These are phyloP conservation scores for Montipora sp. DNA, from an alignment of 64 coral and sea anemone genomes.

Conservation along the genomic window DNA sequence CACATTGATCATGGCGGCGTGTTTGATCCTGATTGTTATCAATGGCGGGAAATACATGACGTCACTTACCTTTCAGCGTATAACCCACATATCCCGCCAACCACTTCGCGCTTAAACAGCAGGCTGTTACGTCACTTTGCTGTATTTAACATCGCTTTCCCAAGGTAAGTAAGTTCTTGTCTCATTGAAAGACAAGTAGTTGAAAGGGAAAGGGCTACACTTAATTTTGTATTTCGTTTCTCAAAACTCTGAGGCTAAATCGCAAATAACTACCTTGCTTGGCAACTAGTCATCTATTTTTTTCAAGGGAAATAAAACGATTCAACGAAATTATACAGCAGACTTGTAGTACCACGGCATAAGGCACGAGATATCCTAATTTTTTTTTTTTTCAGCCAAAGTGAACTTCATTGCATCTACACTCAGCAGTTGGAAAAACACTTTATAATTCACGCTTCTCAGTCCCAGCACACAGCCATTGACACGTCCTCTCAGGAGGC, in stretches of 20 bases:
- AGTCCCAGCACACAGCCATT: constrained; percentile 59
- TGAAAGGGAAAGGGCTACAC: too few relatives aligned
- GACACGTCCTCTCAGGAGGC: constrained; percentile 73
- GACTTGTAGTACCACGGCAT: too few relatives aligned
- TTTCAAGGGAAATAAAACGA: too few relatives aligned
- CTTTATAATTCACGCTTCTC: constrained; percentile 69
- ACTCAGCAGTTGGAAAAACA: constrained; percentile 91
- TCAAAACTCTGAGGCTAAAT: too few relatives aligned
- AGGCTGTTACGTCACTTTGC: constrained; percentile 92
- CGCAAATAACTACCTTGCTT: too few relatives aligned
- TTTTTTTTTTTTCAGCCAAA: constrained; percentile 42
- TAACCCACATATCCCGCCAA: constrained; percentile 89
- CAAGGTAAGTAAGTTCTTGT: constrained; percentile 61
- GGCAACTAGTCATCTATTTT: too few relatives aligned
- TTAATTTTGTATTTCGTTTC: too few relatives aligned
- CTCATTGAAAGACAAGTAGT: too few relatives aligned
- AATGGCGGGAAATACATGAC: constrained; percentile 93
- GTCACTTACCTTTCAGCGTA: constrained; percentile 95
- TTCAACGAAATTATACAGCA: too few relatives aligned
- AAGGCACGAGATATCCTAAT: too few relatives aligned
- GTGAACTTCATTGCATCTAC: constrained; percentile 89
- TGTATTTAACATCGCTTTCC: constrained; percentile 87
- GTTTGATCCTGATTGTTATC: constrained; percentile 87
- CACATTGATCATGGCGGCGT: constrained; percentile 98
- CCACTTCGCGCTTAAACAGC: constrained; percentile 70